A percentile compares a stretch with the other conserved stretches of the same genome.
Evolutionary conservation across 1,140 invertebrate species (phyloP).

Genomic region (Mya arenaria): DNA sequence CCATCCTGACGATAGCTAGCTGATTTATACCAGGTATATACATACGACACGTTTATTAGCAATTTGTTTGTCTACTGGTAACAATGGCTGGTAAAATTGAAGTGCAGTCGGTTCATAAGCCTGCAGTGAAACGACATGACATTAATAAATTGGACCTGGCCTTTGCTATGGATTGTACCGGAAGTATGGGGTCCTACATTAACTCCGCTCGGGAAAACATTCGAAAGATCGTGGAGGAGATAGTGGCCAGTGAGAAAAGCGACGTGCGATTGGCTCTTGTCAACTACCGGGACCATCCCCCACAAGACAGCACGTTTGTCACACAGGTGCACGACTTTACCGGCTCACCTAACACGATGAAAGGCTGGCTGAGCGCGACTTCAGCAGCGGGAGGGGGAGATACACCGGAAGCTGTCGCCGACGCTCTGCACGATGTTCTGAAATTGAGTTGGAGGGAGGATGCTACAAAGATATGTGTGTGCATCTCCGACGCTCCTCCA

Average conservation of each 20-base stretch:
- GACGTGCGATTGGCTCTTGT: conserved; percentile 73
- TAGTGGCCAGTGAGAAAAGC: conserved; percentile 70
- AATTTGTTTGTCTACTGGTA: too few relatives aligned
- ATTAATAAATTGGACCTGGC: conserved; percentile 68
- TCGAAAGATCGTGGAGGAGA: conserved; percentile 72
- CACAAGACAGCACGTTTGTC: conserved; percentile 70
- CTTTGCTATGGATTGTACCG: conserved; percentile 75
- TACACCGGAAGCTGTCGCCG: conserved; percentile 74
- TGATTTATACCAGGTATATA: too few relatives aligned
- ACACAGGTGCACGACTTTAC: conserved; percentile 75
- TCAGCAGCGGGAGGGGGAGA: conserved; percentile 73
- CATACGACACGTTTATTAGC: too few relatives aligned
- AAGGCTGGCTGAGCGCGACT: conserved; percentile 68
- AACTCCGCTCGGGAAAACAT: conserved; percentile 70
- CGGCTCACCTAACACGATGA: conserved; percentile 67
- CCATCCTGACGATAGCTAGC: too few relatives aligned
- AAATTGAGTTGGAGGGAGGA: conserved; percentile 72
- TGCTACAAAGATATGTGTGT: conserved; percentile 74
- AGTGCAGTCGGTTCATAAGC: conserved; percentile 36
- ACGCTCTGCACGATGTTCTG: conserved; percentile 71
- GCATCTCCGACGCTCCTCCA: conserved; percentile 75
- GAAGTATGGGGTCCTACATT: conserved; percentile 76
- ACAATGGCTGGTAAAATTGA: not conserved
- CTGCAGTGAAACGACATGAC: conserved; percentile 62
- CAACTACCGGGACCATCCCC: conserved; percentile 76